Percentiles rank a stretch among this genome's conserved stretches.
phyloP scores from a whole-genome alignment of 2,113 vertebrate genomes.

The Rhipidura dahli region DNA sequence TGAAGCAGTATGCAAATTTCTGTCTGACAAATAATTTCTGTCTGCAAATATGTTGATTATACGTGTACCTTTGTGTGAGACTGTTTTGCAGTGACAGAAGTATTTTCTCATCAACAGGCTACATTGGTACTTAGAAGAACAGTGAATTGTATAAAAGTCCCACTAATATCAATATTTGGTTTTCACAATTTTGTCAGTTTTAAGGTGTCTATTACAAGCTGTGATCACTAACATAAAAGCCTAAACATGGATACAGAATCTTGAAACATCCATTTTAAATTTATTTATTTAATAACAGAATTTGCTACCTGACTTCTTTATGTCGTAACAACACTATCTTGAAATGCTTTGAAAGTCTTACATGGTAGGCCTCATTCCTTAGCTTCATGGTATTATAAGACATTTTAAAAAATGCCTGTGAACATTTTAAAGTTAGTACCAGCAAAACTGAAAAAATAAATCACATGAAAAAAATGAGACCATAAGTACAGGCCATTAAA shows the following conservation, averaged over 20 bases:
- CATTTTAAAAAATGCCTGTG: no score
- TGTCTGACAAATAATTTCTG: background rate
- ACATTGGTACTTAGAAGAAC: background rate
- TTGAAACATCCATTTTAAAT: background rate
- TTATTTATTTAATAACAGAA: background rate
- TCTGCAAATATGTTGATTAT: background rate
- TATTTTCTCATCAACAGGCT: background rate
- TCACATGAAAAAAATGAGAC: background rate
- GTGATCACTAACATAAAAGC: background rate
- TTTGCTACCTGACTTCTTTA: background rate
- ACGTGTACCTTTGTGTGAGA: background rate
- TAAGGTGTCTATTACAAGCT: background rate
- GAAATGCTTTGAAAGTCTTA: background rate
- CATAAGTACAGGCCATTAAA: background rate
- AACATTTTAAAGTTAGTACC: background rate
- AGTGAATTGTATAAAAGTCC: background rate
- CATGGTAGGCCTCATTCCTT: background rate
- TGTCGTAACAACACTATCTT: fast-evolving
- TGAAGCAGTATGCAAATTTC: background rate
- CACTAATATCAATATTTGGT: background rate
- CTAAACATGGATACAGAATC: background rate
- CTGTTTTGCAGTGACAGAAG: background rate
- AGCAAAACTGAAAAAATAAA: background rate
- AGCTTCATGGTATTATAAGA: background rate
- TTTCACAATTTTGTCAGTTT: background rate